Evolutionary conservation across 2,888 invertebrate species (phyloP).

Genomic region (Chelonus formosanus): DNA sequence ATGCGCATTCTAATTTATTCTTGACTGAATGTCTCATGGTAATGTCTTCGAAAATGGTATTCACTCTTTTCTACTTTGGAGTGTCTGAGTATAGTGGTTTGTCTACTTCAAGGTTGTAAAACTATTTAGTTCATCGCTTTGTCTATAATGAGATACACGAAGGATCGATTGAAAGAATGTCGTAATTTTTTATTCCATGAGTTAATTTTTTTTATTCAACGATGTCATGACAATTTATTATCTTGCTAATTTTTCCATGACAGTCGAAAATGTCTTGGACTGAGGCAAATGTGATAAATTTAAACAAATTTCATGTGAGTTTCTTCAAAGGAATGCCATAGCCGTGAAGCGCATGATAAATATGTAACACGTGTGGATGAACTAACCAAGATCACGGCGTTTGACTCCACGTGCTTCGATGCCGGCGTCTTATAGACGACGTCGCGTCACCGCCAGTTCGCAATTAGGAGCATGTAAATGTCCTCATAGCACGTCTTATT

Average conservation of each 20-base stretch:
- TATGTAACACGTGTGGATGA: conserved; percentile 41
- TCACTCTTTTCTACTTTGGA: conserved; percentile 1
- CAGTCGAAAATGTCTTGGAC: conserved; percentile 29
- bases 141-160: conserved; percentile 12
- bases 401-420: conserved; percentile 20
- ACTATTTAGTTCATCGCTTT: conserved; percentile 8
- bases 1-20: conserved; percentile 19
- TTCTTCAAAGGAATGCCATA: conserved; percentile 44
- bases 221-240: conserved; percentile 28
- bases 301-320: conserved; percentile 43
- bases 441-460: conserved; percentile 27
- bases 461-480: conserved; percentile 23
- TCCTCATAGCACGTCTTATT: conserved; percentile 21
- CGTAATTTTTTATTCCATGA: background rate
- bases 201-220: conserved; percentile 12
- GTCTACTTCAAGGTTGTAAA: conserved; percentile 10
- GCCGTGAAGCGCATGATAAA: conserved; percentile 41
- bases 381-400: conserved; percentile 10
- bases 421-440: background rate
- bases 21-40: conserved; percentile 17
- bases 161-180: conserved; percentile 17
- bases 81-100: background rate
- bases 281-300: conserved; percentile 40
- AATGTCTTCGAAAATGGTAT: conserved; percentile 14
- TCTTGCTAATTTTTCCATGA: conserved; percentile 31